Evolutionary conservation across 92 coral and sea anemone species (phyloP).

Genomic region (Zoanthus sociatus): DNA sequence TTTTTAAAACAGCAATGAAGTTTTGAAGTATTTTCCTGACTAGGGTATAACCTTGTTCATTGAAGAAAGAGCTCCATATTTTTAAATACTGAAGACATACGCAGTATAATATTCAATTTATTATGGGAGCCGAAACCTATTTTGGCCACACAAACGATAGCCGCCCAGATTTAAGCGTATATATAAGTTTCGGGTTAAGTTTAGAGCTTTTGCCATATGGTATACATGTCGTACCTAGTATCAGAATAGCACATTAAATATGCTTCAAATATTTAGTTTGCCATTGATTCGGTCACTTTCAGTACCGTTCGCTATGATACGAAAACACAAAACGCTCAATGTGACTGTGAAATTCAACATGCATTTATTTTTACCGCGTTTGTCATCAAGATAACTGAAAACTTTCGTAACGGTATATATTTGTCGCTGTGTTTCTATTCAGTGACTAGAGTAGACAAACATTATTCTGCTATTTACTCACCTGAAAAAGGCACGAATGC

Average conservation of each 20-base stretch:
- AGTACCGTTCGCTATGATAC: slow-evolving; percentile 21
- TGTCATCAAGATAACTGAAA: background rate
- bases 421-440: too few species aligned
- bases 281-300: slow-evolving; percentile 2
- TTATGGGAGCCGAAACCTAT: background rate
- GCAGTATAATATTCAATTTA: background rate
- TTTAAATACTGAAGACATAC: slow-evolving; percentile 11
- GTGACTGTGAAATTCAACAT: slow-evolving; percentile 20
- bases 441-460: too few species aligned
- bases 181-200: slow-evolving; percentile 21
- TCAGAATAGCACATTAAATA: slow-evolving; percentile 14
- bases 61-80: slow-evolving; percentile 6
- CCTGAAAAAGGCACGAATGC: too few species aligned
- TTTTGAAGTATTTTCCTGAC: background rate
- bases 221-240: slow-evolving; percentile 13
- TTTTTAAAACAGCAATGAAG: slow-evolving; percentile 23
- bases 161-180: slow-evolving; percentile 17
- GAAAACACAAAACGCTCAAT: slow-evolving; percentile 6
- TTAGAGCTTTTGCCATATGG: slow-evolving; percentile 25
- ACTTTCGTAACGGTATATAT: too few species aligned
- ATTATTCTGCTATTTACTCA: too few species aligned
- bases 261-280: slow-evolving; percentile 21
- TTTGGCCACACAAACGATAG: slow-evolving; percentile 13
- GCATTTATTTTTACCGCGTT: background rate
- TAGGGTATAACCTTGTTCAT: slow-evolving; percentile 14